Evolutionary conservation across 2,797 vertebrate genomes (phyloP).

Genomic region (Poecilia gillii): DNA sequence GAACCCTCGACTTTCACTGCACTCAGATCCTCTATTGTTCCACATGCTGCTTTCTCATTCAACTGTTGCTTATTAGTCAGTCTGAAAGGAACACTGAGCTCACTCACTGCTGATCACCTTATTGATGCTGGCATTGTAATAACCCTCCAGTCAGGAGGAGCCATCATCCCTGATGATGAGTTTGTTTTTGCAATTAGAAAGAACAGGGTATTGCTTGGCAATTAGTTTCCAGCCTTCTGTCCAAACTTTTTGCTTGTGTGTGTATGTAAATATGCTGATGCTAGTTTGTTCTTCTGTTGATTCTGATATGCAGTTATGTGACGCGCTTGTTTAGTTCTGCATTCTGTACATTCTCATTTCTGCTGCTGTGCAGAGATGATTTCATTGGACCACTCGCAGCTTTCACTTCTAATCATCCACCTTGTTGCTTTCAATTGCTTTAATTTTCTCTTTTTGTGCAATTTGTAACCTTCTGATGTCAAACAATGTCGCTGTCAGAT

Average conservation of each 20-base stretch:
- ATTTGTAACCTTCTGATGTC: background rate
- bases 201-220: background rate
- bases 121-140: constrained; percentile 36
- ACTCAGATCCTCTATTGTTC: constrained; percentile 53
- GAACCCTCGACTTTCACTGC: constrained; percentile 62
- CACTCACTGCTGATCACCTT: constrained; percentile 55
- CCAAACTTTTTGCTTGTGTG: background rate
- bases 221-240: background rate
- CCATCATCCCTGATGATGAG: background rate
- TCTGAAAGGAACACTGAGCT: constrained; percentile 45
- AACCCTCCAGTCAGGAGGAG: constrained; percentile 14
- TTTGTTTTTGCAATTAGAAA: background rate
- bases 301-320: background rate
- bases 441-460: background rate
- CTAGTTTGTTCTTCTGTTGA: background rate
- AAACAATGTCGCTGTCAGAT: background rate
- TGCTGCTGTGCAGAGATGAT: no score
- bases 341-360: background rate
- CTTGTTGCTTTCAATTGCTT: background rate
- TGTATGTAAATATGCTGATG: background rate
- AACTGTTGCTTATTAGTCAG: constrained; percentile 38
- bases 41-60: constrained; percentile 41
- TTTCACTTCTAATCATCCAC: background rate
- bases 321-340: background rate
- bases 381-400: background rate